These are phyloP conservation scores for Lasioglossum zephyrum DNA, from an alignment of 2,888 invertebrate species.

Conservation along the genomic window DNA sequence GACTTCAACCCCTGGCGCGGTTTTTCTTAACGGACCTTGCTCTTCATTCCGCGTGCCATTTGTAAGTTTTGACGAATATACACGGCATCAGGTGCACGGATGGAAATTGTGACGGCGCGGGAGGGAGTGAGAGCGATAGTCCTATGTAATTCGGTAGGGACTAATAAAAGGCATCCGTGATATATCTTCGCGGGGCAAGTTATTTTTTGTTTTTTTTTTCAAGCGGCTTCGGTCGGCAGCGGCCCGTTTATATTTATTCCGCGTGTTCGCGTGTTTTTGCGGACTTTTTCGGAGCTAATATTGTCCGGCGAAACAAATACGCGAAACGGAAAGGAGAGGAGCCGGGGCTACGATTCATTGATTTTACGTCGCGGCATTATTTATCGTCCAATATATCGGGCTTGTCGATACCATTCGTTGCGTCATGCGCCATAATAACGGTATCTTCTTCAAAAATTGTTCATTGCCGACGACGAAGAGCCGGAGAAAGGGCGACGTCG, in stretches of 20 bases:
- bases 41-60: background rate
- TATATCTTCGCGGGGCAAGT: constrained; percentile 54
- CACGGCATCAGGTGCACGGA: constrained; percentile 42
- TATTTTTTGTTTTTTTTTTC: constrained; percentile 47
- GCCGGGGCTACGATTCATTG: constrained; percentile 79
- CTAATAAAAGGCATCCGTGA: constrained; percentile 60
- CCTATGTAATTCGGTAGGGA: constrained; percentile 58
- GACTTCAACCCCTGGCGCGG: background rate
- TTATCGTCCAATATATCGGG: constrained; percentile 80
- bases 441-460: constrained; percentile 78
- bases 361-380: constrained; percentile 81
- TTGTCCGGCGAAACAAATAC: constrained; percentile 71
- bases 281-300: constrained; percentile 70
- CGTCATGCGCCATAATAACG: constrained; percentile 81
- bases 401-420: constrained; percentile 83
- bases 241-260: constrained; percentile 62
- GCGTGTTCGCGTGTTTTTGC: constrained; percentile 65
- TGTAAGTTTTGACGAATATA: constrained; percentile 45
- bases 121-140: constrained; percentile 39
- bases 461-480: constrained; percentile 61
- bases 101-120: constrained; percentile 40
- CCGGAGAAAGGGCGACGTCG: constrained; percentile 43
- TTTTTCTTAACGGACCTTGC: background rate
- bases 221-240: background rate
- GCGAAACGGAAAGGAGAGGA: constrained; percentile 74